Evolutionary conservation across 2,888 invertebrate species (phyloP), one percentile per base, ranked within the genome.

Genomic region (Catotricha subobsoleta): DNA sequence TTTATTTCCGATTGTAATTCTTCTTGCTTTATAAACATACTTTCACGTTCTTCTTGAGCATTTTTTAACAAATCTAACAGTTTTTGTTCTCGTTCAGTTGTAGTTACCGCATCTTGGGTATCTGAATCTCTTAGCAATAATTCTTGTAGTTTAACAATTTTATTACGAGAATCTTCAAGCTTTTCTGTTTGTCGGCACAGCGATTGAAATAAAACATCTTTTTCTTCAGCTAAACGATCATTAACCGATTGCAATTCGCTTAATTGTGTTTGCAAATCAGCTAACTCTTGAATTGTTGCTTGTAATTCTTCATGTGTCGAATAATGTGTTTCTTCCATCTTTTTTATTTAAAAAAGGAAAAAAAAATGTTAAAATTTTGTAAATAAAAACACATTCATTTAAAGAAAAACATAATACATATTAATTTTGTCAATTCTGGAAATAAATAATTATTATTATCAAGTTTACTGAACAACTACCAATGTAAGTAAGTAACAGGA

Each of bases 291-390:
- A 36, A 94, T 67, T 0, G 92, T 94, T 1, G 92, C 92, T 64
- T 92, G 91, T 5, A 90, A 67, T 60, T 90, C 90, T 61, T 90
- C 88, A 57, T 83, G 86, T 43, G 88, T 90, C 47, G 87, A 87
- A 58, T 56, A 70, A 57, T 62, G 61, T 2, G 62, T 63, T 48
- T 64, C 62, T 48, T 64, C 63, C 63, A 63, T 63, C 53, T 62
- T n/a, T n/a, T n/a, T n/a, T n/a, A n/a, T n/a, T n/a, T n/a, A n/a
- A n/a, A n/a, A n/a, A n/a, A n/a, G n/a, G n/a, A n/a, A n/a, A n/a
- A n/a, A n/a, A n/a, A n/a, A n/a, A n/a, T n/a, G n/a, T n/a, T n/a
- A n/a, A n/a, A n/a, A n/a, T n/a, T n/a, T n/a, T n/a, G n/a, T n/a
- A n/a, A n/a, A n/a, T n/a, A n/a, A n/a, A n/a, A n/a, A n/a, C n/a